Evolutionary conservation across 2,113 vertebrate genomes (phyloP), one percentile per base, ranked within the genome.

Genomic region (Nicator chloris): DNA sequence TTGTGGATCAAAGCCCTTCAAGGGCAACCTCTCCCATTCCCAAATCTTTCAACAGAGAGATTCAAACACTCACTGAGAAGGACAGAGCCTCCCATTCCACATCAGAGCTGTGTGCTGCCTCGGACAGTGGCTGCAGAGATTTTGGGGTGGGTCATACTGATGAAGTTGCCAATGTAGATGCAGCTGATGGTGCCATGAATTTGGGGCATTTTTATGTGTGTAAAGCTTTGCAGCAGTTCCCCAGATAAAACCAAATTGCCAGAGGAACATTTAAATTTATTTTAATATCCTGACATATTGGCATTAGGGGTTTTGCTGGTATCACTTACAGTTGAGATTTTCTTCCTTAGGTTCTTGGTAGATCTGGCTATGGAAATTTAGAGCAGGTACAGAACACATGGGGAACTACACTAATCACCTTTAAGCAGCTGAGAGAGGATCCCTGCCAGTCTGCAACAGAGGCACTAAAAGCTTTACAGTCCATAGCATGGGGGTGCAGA

Each of bases 41-140:
- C 4, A 70, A 70, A 0, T 8, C 6, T 11, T 35, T 10, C 35
- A 11, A 7, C 10, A 57, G 14, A 73, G n/a, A n/a, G n/a, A n/a
- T n/a, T n/a, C n/a, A n/a, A 81, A 7, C 33, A 37, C 27, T 66
- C 37, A 4, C 14, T 1, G 3, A 10, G 22, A 26, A 50, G 57
- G 72, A 60, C 50, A 33, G 49, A 69, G 31, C 28, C 23, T 71
- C 61, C 22, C 3, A 5, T 30, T 70, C 37, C 3, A 0, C 47
- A 11, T 10, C 1, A 12, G 73, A 75, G 31, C 81, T 70, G 17
- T 3, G 1, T 42, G 59, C 64, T 59, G 51, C 64, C 37, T 45
- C 65, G 57, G 28, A 16, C 27, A 39, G 33, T 37, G 20, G 20
- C 66, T 28, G 4, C n/a, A 23, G 37, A 45, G 57, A 13, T 27